Evolutionary conservation across 2,888 invertebrate species (phyloP), one percentile per base, ranked within the genome.

Genomic region (Ctena decussata): DNA sequence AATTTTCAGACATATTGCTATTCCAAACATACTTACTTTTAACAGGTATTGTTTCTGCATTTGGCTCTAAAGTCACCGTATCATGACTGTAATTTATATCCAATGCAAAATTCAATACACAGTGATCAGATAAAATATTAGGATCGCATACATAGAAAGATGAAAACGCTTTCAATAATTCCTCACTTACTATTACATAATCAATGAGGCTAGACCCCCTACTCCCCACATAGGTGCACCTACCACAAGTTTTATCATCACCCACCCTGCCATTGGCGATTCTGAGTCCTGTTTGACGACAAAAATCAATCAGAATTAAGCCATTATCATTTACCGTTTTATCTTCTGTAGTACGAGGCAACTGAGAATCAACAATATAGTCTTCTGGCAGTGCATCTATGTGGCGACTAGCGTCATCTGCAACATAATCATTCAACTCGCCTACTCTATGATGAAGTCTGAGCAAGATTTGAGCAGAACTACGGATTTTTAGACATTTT

Each of bases 61-160:
- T n/a, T 8, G 35, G 6, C 2, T 39, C 18, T 15, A 6, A 3
- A 15, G 11, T 11, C 5, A 12, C 1, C n/a, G n/a, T n/a, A 12
- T 18, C 2, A 37, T 37, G 11, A 15, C 8, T 44, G 11, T 11
- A 41, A 11, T 15, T 41, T 41, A 46, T n/a, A 5, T 3, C 15
- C 27, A 72, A 44, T 44, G 41, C 5, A 74, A 80, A 80, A 21
- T 73, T 74, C 44, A 74, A 30, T 6, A 65, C 11, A 65, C 80
- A 80, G 49, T 60, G 69, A n/a, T 80, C 80, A 2, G 79, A 79
- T 3, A 79, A 60, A 30, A 79, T 79, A 41, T 72, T 79, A 8
- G 72, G 73, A 11, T 79, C 79, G 27, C 72, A 27, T 11, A 79
- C 57, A 39, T 60, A 37, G 30, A 79, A 79, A n/a, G 27, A n/a